Conservation (phyloP, 2,113 vertebrate genomes). For the Irena cyanogastra region DNA sequence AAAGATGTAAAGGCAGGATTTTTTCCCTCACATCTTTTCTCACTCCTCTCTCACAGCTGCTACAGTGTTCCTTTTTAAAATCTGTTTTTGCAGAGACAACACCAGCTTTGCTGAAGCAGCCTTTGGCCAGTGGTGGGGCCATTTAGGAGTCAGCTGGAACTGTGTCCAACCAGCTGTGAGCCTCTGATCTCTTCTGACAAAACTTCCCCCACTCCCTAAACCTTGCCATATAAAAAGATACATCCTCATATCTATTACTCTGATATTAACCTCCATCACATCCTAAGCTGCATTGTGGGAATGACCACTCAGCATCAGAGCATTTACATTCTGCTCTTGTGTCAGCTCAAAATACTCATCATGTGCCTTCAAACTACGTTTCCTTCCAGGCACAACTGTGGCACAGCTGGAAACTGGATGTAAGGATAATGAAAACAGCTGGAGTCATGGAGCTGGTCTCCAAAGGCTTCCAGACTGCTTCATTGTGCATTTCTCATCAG, state of each 20-base stretch:
- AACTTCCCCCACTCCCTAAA: neutral
- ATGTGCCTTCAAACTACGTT: neutral
- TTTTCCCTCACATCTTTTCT: neutral
- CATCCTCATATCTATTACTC: neutral
- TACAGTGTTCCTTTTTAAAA: accelerated
- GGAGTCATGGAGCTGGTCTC: neutral
- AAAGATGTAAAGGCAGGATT: neutral
- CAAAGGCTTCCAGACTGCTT: neutral
- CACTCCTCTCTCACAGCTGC: neutral
- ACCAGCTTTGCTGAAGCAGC: neutral
- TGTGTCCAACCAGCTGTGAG: neutral
- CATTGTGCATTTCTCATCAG: neutral
- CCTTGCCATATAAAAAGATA: neutral
- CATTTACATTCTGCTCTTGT: neutral
- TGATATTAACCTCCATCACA: neutral
- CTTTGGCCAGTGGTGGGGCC: neutral
- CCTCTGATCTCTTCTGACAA: neutral
- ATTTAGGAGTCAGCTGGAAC: neutral
- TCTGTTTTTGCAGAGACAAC: neutral
- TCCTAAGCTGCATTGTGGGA: neutral
- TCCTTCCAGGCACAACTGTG: neutral
- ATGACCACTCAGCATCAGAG: neutral
- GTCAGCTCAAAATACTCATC: neutral
- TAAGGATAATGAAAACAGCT: neutral
- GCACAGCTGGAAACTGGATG: neutral